phyloP scores from a whole-genome alignment of 2,888 invertebrate genomes.

The Liposcelis brunnea region DNA sequence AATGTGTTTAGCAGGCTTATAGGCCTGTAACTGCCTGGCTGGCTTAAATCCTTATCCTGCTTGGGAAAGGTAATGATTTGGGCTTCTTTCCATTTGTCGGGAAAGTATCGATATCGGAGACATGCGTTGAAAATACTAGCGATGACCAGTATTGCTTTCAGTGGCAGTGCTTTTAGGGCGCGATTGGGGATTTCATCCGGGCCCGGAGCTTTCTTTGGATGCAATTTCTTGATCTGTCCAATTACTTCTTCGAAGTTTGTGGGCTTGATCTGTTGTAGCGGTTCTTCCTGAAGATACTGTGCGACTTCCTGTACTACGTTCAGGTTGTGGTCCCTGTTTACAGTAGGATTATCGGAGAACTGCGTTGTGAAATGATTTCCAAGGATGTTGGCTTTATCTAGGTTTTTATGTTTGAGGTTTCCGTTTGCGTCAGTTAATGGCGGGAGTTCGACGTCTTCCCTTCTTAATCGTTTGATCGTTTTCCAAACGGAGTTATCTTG shows the following conservation, averaged over 20 bases:
- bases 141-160: not conserved
- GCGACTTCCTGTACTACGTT: not conserved
- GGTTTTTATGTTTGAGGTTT: not conserved
- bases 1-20: constrained; percentile 18
- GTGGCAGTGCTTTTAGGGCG: not conserved
- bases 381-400: not conserved
- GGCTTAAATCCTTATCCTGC: constrained; percentile 16
- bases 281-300: not conserved
- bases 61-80: constrained; percentile 17
- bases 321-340: not conserved
- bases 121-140: constrained; percentile 10
- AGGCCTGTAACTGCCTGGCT: constrained; percentile 17
- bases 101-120: constrained; percentile 14
- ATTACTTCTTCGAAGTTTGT: not conserved
- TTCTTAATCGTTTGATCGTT: not conserved
- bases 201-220: not conserved
- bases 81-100: constrained; percentile 17
- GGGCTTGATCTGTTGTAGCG: not conserved
- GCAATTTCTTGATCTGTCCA: not conserved
- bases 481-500: not conserved
- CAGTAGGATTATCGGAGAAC: not conserved
- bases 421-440: not conserved
- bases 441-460: not conserved
- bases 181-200: not conserved
- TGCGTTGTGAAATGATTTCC: not conserved